Evolutionary conservation across 2,888 invertebrate species (phyloP), one percentile per base, ranked within the genome.

Genomic region (Pterostichus niger): DNA sequence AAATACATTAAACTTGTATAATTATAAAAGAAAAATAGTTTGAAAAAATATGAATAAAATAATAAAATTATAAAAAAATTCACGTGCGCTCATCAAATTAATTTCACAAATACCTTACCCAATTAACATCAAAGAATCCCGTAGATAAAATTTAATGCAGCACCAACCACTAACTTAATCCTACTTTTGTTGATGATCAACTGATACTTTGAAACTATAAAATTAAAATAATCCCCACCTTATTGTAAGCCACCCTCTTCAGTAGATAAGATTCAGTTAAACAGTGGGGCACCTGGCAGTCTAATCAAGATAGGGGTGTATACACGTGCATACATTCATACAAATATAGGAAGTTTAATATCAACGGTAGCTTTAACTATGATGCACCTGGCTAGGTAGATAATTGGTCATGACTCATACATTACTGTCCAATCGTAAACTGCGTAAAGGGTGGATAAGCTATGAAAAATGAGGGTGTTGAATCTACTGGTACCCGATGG

Each of bases 331-430:
- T 33, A 35, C 59, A 56, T 82, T 54, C 54, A 68, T 15, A 24
- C 59, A 52, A 46, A 81, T 54, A 75, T 61, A 49, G 59, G 61
- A 76, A 73, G 76, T 59, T 82, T 76, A 46, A 76, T 76, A 61
- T 76, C 76, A 82, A 82, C 75, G 75, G 40, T 77, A 68, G 80
- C 73, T 61, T 61, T 64, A 76, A 10, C 73, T 83, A 52, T 61
- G 84, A 87, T 87, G 86, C 88, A 89, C 89, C 88, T 88, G 88
- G 88, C 85, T 84, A 61, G 85, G 85, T 86, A 85, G 87, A 87
- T 88, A 88, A 88, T 88, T 87, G 86, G 85, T 83, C 83, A 84
- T 86, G 87, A 86, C 84, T 86, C 86, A 87, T 85, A 82, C 82
- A 82, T 35, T 46, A 82, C 44, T 49, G 49, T 75, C 64, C 77